A percentile compares a stretch with the other conserved stretches of the same genome.
Conservation (phyloP, 2,888 invertebrate species). For the Eulithis testata region DNA sequence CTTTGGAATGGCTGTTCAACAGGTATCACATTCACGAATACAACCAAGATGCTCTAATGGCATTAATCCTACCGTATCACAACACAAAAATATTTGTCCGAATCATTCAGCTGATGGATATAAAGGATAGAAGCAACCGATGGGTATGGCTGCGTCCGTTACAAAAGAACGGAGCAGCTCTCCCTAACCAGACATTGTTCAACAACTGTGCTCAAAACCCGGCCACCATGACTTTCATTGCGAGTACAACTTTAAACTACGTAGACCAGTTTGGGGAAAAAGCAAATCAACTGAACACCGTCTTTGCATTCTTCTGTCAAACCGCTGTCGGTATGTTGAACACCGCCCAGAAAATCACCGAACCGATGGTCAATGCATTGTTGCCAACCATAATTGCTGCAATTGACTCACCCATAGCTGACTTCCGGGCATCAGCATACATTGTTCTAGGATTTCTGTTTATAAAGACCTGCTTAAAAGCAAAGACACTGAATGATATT, state of each 20-base stretch:
- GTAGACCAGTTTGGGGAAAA: constrained; percentile 85
- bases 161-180: constrained; percentile 89
- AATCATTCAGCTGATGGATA: constrained; percentile 90
- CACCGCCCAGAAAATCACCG: constrained; percentile 79
- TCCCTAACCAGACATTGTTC: constrained; percentile 89
- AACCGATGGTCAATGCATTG: constrained; percentile 87
- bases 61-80: constrained; percentile 95
- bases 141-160: constrained; percentile 92
- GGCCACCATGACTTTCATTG: constrained; percentile 64
- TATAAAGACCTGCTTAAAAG: constrained; percentile 86
- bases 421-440: constrained; percentile 90
- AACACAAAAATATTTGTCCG: constrained; percentile 95
- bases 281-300: constrained; percentile 86
- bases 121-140: constrained; percentile 84
- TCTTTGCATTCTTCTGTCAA: constrained; percentile 92
- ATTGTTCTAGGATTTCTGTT: constrained; percentile 89
- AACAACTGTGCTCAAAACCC: constrained; percentile 87
- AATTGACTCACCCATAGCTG: constrained; percentile 86
- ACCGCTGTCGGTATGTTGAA: constrained; percentile 89
- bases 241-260: constrained; percentile 63
- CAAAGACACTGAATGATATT: constrained; percentile 86
- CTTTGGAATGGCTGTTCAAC: constrained; percentile 97
- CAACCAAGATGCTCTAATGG: constrained; percentile 92
- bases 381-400: constrained; percentile 90
- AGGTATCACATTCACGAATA: constrained; percentile 95